Evolutionary conservation across 2,113 vertebrate species (phyloP).

Genomic region (Psittacara wagleri): DNA sequence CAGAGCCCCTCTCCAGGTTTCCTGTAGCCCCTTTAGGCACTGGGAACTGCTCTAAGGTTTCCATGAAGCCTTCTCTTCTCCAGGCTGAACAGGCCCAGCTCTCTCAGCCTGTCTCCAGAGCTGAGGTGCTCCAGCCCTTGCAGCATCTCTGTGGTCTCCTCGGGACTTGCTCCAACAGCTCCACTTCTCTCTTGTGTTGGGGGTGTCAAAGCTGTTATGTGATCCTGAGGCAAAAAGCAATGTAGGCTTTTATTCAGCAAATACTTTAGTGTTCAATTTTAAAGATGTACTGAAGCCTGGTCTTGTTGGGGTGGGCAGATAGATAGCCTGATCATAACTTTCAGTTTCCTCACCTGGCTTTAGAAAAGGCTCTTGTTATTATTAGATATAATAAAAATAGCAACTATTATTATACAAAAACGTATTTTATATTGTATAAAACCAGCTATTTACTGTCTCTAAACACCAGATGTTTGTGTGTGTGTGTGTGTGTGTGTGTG

Average conservation of each 20-base stretch:
- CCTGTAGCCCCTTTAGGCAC: not conserved
- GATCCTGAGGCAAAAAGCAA: not conserved
- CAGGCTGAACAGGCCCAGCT: not conserved
- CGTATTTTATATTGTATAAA: not conserved
- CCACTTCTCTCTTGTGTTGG: not conserved
- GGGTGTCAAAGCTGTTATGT: not conserved
- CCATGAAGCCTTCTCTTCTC: not conserved
- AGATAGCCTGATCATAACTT: rapidly evolving
- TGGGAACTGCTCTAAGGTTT: not conserved
- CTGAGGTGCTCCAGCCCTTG: not conserved
- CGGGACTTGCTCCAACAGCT: not conserved
- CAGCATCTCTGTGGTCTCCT: not conserved
- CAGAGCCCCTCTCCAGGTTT: not conserved
- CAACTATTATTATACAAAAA: not conserved
- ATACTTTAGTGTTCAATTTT: not conserved
- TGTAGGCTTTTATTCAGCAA: not conserved
- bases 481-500: no score
- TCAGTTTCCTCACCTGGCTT: not conserved
- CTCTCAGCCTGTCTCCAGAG: not conserved
- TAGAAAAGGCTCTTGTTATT: not conserved
- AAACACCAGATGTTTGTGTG: no score
- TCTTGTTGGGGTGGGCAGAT: not conserved
- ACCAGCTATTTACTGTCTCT: not conserved
- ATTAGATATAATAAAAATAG: not conserved
- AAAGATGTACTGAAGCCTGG: not conserved